Base-by-base conservation (phyloP, 1,140 invertebrate species). In the Mesaphorura yosii region DNA sequence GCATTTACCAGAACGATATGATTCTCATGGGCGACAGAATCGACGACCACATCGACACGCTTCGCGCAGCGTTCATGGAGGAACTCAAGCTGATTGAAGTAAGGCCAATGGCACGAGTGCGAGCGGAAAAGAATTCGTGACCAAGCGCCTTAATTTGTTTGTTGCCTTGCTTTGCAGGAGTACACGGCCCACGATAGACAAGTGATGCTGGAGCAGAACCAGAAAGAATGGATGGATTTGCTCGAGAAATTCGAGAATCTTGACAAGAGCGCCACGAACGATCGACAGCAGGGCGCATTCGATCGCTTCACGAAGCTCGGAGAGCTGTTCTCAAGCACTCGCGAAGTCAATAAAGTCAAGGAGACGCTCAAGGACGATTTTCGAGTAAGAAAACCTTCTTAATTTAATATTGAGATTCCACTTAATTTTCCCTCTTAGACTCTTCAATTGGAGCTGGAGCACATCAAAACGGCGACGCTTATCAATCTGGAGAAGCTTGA, bases 11-110 rank as follows among this genome's bases (percentile, higher is more conserved):
- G 28, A 63, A 59, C 28, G 61, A 63, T 41, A 40, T 59, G 10
- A 63, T 59, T 26, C 49, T 63, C 12, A 57, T 63, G 44, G 61
- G 61, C 2, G 61, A 63, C 47, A 20, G 61, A 12, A 59, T 63
- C 51, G 58, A 63, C n/a, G 58, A 63, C 17, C 48, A 47, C 14
- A 42, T 59, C 17, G 61, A 63, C 27, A 39, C 42, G 10, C 26
- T 63, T 22, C 28, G 55, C 27, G 17, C 25, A 26, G 48, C 61
- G 14, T 63, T 63, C 25, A 19, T 59, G 10, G 44, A 59, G 4
- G 61, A 63, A 31, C 29, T 63, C 5, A 49, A 55, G 20, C n/a
- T 59, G 2, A 45, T 59, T 17, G 61, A 63, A 39, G 58, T 56
- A n/a, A 7, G 25, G 14, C 23, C 23, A 10, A n/a, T n/a, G n/a